These are phyloP conservation scores for Oxyura jamaicensis DNA, from an alignment of 2,113 vertebrate genomes.

Conservation along the genomic window DNA sequence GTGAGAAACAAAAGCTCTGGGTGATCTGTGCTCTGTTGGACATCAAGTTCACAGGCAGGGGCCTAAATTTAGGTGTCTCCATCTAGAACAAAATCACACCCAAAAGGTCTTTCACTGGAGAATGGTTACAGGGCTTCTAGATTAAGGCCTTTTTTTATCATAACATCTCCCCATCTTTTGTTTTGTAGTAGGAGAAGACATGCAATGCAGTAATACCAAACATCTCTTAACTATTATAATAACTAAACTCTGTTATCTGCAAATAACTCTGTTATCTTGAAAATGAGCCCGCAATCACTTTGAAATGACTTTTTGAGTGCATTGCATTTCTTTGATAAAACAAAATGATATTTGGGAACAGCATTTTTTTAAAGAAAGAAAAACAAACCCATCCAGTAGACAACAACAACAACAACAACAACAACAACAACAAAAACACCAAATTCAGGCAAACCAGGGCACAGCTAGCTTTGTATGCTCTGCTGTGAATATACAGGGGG, in stretches of 20 bases:
- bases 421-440: too few relatives aligned
- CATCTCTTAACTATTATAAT: background rate
- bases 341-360: background rate
- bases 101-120: background rate
- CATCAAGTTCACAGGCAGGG: background rate
- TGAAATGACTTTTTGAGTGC: slow-evolving; percentile 15
- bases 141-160: background rate
- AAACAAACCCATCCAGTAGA: background rate
- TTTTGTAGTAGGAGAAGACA: rapidly evolving
- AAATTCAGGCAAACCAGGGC: background rate
- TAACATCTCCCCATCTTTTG: background rate
- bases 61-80: background rate
- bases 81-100: background rate
- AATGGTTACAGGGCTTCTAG: background rate
- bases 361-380: background rate
- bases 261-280: background rate
- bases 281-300: slow-evolving; percentile 16
- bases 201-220: background rate
- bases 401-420: too few relatives aligned
- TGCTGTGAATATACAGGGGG: slow-evolving; percentile 9
- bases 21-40: background rate
- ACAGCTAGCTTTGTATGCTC: background rate
- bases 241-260: slow-evolving; percentile 5
- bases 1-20: background rate
- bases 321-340: background rate